phyloP scores from a whole-genome alignment of 2,888 invertebrate genomes.

The Ctena decussata region DNA sequence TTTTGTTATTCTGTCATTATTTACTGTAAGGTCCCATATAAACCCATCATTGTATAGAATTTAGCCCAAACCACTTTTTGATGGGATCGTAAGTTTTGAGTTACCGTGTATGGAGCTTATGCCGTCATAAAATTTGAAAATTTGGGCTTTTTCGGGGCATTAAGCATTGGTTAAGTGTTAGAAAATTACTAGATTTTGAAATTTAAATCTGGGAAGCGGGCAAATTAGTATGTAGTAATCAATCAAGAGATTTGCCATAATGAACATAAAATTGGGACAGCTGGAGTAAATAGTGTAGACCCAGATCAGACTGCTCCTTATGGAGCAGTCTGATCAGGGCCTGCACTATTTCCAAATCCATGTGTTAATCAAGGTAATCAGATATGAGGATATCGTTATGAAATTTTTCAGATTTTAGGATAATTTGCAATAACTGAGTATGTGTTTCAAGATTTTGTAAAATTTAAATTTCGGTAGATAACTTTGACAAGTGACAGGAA shows the following conservation, averaged over 20 bases:
- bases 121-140: not conserved
- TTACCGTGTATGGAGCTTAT: not conserved
- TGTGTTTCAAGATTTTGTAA: too few relatives aligned
- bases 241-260: not conserved
- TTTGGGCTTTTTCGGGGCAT: not conserved
- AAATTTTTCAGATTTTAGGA: too few relatives aligned
- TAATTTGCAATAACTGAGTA: too few relatives aligned
- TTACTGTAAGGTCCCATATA: not conserved
- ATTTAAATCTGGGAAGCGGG: not conserved
- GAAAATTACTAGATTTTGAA: not conserved
- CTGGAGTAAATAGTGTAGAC: too few relatives aligned
- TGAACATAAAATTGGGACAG: too few relatives aligned
- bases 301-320: too few relatives aligned
- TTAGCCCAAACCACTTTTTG: not conserved
- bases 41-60: constrained; percentile 4
- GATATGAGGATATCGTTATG: too few relatives aligned
- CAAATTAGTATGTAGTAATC: not conserved
- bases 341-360: too few relatives aligned
- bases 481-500: not conserved
- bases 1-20: not conserved
- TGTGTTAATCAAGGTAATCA: too few relatives aligned
- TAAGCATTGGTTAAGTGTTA: not conserved
- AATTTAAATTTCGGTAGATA: too few relatives aligned
- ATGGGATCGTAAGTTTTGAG: not conserved
- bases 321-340: too few relatives aligned